Percentiles rank a stretch among this genome's conserved stretches.
Evolutionary conservation across 2,113 vertebrate genomes (phyloP).

Genomic region (Centropristis striata): DNA sequence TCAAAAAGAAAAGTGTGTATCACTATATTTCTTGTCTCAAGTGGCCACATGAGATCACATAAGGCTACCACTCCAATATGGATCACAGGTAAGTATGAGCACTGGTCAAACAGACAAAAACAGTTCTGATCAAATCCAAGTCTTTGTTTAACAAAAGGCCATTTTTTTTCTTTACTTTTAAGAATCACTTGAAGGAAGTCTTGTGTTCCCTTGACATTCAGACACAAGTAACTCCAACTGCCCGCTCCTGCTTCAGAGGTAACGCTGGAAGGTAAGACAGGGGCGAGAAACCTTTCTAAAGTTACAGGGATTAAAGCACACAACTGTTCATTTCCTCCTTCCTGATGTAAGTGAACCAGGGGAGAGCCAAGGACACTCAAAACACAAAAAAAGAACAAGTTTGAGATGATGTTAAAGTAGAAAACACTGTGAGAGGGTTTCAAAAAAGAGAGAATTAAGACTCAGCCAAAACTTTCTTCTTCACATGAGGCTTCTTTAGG

Average conservation of each 20-base stretch:
- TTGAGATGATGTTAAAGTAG: constrained; percentile 36
- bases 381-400: constrained; percentile 38
- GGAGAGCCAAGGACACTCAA: constrained; percentile 4
- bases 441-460: constrained; percentile 52
- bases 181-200: constrained; percentile 48
- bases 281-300: constrained; percentile 18
- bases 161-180: constrained; percentile 22
- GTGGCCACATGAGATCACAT: constrained; percentile 61
- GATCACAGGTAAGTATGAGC: constrained; percentile 62
- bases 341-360: constrained; percentile 3
- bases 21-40: constrained; percentile 50
- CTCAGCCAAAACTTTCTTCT: constrained; percentile 29
- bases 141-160: constrained; percentile 62
- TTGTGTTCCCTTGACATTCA: constrained; percentile 61
- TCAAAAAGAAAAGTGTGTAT: background rate
- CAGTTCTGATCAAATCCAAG: constrained; percentile 55
- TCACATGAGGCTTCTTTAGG: background rate
- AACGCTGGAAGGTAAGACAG: constrained; percentile 16
- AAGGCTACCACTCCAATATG: constrained; percentile 56
- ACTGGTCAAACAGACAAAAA: constrained; percentile 31
- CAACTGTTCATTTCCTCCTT: constrained; percentile 29
- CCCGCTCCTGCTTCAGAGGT: constrained; percentile 59
- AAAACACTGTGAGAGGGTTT: constrained; percentile 6
- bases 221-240: constrained; percentile 32
- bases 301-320: constrained; percentile 21